A percentile compares a stretch with the other conserved stretches of the same genome.
These are phyloP conservation scores for Chelonus insularis DNA, from an alignment of 1,140 invertebrate species.

Conservation along the genomic window DNA sequence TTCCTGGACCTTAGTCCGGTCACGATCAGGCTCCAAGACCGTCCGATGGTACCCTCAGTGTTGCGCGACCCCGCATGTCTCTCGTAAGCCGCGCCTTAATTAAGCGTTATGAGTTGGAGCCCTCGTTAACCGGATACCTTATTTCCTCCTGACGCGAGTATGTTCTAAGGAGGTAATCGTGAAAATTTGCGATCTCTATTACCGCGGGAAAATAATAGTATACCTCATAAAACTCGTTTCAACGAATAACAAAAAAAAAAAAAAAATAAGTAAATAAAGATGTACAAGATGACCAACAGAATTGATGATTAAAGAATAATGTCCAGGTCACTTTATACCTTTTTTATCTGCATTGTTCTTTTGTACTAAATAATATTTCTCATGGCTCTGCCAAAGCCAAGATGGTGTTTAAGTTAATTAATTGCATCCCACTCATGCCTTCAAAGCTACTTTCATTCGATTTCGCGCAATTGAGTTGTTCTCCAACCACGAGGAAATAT, in stretches of 20 bases:
- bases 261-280: background rate
- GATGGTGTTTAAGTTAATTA: constrained; percentile 52
- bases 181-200: constrained; percentile 31
- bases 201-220: constrained; percentile 18
- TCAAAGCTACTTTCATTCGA: constrained; percentile 47
- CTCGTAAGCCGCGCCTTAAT: constrained; percentile 56
- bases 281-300: background rate
- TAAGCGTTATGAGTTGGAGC: constrained; percentile 59
- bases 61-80: constrained; percentile 23
- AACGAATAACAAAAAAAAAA: background rate
- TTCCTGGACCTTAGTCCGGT: constrained; percentile 51
- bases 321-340: background rate
- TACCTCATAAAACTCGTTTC: constrained; percentile 1
- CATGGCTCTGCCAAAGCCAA: constrained; percentile 42
- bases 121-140: constrained; percentile 56
- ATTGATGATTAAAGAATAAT: background rate
- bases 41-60: constrained; percentile 25
- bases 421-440: constrained; percentile 45
- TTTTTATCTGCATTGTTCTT: background rate
- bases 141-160: constrained; percentile 34
- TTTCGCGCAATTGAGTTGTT: constrained; percentile 53
- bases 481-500: constrained; percentile 23
- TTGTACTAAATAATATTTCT: constrained; percentile 43
- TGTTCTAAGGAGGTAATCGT: constrained; percentile 17
- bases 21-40: constrained; percentile 50